These are phyloP conservation scores for Helicoverpa assulta DNA, from an alignment of 2,888 invertebrate species.

Conservation along the genomic window DNA sequence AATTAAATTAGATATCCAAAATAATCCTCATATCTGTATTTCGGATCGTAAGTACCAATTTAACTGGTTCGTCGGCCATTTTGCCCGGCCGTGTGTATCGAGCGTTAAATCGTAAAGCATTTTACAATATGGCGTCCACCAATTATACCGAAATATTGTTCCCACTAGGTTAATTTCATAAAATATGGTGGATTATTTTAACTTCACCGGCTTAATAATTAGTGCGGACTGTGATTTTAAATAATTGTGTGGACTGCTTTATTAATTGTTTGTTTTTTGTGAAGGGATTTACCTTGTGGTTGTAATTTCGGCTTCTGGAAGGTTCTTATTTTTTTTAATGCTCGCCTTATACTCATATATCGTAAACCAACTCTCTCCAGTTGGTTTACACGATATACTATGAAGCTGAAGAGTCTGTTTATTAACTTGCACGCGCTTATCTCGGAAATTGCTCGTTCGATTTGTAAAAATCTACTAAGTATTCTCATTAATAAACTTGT, in stretches of 20 bases:
- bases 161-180: conserved; percentile 55
- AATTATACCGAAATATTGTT: conserved; percentile 62
- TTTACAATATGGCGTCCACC: conserved; percentile 38
- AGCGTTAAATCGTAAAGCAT: conserved; percentile 39
- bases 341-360: too few relatives aligned
- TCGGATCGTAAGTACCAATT: conserved; percentile 27
- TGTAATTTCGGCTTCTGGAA: too few relatives aligned
- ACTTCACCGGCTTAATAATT: conserved; percentile 39
- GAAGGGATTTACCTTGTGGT: too few relatives aligned
- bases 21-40: conserved; percentile 36
- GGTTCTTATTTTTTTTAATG: too few relatives aligned
- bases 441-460: too few relatives aligned
- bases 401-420: too few relatives aligned
- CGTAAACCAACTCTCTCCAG: too few relatives aligned
- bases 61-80: conserved; percentile 12
- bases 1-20: conserved; percentile 38
- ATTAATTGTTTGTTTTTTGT: conserved; percentile 3
- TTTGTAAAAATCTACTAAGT: too few relatives aligned
- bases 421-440: too few relatives aligned
- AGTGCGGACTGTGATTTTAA: conserved; percentile 35
- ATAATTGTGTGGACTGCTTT: conserved; percentile 17
- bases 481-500: too few relatives aligned
- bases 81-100: conserved; percentile 31
- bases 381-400: too few relatives aligned
- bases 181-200: conserved; percentile 46